A percentile compares a stretch with the other conserved stretches of the same genome.
Evolutionary conservation across 2,888 invertebrate genomes (phyloP).

Genomic region (Sarcophaga caerulescens): DNA sequence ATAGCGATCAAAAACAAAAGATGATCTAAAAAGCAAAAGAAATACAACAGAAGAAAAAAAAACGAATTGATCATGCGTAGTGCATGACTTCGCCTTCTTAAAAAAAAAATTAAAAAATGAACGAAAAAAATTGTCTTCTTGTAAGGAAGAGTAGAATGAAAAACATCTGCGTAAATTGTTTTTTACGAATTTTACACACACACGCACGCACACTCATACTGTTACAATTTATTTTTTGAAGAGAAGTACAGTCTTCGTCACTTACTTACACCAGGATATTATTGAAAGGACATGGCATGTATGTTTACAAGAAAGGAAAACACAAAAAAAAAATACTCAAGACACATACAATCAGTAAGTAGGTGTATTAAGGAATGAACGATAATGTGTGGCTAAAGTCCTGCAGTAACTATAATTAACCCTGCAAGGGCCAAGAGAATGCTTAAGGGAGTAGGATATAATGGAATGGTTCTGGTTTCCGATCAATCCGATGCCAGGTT

Average conservation of each 20-base stretch:
- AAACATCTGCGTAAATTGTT: conserved; percentile 70
- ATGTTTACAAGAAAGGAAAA: neutral
- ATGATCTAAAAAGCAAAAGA: conserved; percentile 26
- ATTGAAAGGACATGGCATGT: conserved; percentile 6
- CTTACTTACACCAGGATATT: neutral
- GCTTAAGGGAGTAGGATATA: too few relatives aligned
- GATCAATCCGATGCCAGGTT: too few relatives aligned
- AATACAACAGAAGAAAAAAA: conserved; percentile 48
- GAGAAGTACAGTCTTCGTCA: conserved; percentile 6
- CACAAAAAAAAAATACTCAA: neutral
- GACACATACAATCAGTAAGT: conserved; percentile 36
- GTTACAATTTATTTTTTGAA: neutral
- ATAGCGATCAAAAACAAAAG: conserved; percentile 6
- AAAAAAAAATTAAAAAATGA: neutral
- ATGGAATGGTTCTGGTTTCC: too few relatives aligned
- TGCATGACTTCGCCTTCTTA: conserved; percentile 50
- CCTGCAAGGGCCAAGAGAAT: conserved; percentile 3
- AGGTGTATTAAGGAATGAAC: conserved; percentile 45
- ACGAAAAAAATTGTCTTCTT: conserved; percentile 17
- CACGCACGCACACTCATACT: neutral
- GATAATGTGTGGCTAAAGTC: conserved; percentile 49
- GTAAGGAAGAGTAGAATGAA: neutral
- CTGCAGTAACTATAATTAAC: conserved; percentile 40
- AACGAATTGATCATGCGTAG: conserved; percentile 69
- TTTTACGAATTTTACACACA: conserved; percentile 23